Evolutionary conservation across 2,113 vertebrate species (phyloP), one percentile per base, ranked within the genome.

Genomic region (Ailurus styani): DNA sequence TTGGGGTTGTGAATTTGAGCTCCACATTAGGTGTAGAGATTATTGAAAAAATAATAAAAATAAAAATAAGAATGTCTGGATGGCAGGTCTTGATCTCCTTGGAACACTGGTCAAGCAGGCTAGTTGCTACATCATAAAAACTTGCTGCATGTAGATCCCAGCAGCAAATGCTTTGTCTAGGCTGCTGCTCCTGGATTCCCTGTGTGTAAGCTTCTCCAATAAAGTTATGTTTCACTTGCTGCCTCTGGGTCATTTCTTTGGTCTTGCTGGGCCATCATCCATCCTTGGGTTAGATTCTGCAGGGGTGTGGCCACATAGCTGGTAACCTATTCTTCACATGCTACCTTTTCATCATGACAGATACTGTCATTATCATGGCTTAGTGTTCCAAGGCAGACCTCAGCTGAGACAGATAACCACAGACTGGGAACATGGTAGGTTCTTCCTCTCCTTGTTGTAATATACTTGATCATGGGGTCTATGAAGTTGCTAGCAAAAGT

Each of bases 401-500:
- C 95, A 7, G 50, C 87, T 25, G 91, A 96, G 92, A 96, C 95
- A 91, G 86, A 83, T 57, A 91, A 93, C 79, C 88, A 95, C n/a
- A 91, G 86, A 25, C 78, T 55, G 66, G 57, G 64, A 52, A 31
- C 27, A 10, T 7, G 25, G 66, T 6, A 47, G 42, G 50, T 13
- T 82, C 42, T 29, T 7, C 10, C 34, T 45, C 20, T 68, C 37
- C 45, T 52, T 14, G 37, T 72, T 55, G 73, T 1, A 29, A 73
- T 55, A 12, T 14, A 23, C 42, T 66, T 31, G 68, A 52, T 90
- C 94, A 31, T 0, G 18, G 64, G 40, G 72, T 55, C 20, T 20
- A 6, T 9, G 7, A 42, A 54, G 40, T 31, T 42, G 64, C 45
- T 37, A 45, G 52, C 45, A 45, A 77, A 90, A 4, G 3, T 60